Evolutionary conservation across 2,797 vertebrate species (phyloP).

Genomic region (Parauchenoglanis punctatus): DNA sequence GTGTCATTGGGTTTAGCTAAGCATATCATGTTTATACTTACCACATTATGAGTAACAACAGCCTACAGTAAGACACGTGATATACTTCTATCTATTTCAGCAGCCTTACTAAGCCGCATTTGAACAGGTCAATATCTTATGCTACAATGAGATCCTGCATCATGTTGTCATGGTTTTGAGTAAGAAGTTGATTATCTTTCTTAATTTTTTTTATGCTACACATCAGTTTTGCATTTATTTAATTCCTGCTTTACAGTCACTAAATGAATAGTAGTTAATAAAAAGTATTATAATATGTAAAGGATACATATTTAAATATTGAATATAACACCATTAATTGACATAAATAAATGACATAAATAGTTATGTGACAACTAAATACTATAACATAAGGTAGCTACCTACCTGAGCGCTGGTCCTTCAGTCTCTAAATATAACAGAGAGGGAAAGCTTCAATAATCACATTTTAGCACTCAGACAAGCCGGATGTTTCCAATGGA

Average conservation of each 20-base stretch:
- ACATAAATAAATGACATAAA: too few species aligned
- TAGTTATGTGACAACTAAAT: not conserved
- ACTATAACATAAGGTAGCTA: not conserved
- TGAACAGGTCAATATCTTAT: not conserved
- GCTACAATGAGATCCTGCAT: not conserved
- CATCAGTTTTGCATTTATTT: not conserved
- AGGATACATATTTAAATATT: not conserved
- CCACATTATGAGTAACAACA: constrained; percentile 29
- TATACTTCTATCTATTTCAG: not conserved
- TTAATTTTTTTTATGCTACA: not conserved
- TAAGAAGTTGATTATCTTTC: not conserved
- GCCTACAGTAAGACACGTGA: not conserved
- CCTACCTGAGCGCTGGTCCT: constrained; percentile 34
- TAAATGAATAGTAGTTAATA: not conserved
- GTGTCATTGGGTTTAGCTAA: constrained; percentile 4
- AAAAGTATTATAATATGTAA: not conserved
- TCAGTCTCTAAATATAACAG: constrained; percentile 22
- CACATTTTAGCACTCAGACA: constrained; percentile 46
- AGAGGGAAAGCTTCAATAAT: constrained; percentile 31
- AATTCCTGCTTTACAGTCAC: not conserved
- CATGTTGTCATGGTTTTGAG: not conserved
- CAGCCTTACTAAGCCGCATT: not conserved
- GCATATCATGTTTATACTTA: constrained; percentile 22
- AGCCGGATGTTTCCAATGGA: constrained; percentile 46
- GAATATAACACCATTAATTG: not conserved